Evolutionary conservation across 2,113 vertebrate species (phyloP), one percentile per base, ranked within the genome.

Genomic region (Potamarius usumacintae): DNA sequence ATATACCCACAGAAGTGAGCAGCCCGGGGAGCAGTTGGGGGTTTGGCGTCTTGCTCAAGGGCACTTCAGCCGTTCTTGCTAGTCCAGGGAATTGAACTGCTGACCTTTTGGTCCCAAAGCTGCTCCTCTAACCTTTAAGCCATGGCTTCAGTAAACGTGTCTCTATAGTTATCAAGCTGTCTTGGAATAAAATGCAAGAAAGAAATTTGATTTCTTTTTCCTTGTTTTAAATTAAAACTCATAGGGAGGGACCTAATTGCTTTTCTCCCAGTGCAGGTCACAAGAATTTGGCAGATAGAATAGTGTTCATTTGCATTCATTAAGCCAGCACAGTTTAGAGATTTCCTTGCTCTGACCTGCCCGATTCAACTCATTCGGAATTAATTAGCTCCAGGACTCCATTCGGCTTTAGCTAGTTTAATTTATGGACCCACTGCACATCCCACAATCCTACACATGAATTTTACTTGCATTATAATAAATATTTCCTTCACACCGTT

Each of bases 371-470:
- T 78, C 48, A 27, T 78, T 52, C 52, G 74, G 9, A 14, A 53
- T 77, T 77, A 77, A 52, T 77, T 77, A n/a, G 22, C 20, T 74
- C 34, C 34, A 74, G 71, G 42, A 74, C 71, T 74, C 71, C 48
- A 42, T 4, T 14, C 10, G 48, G 48, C 48, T 78, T 15, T 53
- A 15, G 76, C 50, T 50, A 25, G 27, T 78, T 78, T 78, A n/a
- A 78, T 78, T 78, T 55, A 53, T 50, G n/a, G 25, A 78, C 22
- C 74, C 5, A 17, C 22, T n/a, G 74, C 50, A n/a, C 76, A n/a
- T 78, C 50, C 22, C 22, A 52, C 10, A 10, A n/a, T 78, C 48
- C 50, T 78, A 7, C 50, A 53, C 22, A 5, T 50, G 20, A 50
- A 8, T 42, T 42, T 2, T 8, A 34, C 30, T 18, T 15, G 18